phyloP scores from a whole-genome alignment of 1,140 invertebrate genomes.

The Drosophila kurseongensis region DNA sequence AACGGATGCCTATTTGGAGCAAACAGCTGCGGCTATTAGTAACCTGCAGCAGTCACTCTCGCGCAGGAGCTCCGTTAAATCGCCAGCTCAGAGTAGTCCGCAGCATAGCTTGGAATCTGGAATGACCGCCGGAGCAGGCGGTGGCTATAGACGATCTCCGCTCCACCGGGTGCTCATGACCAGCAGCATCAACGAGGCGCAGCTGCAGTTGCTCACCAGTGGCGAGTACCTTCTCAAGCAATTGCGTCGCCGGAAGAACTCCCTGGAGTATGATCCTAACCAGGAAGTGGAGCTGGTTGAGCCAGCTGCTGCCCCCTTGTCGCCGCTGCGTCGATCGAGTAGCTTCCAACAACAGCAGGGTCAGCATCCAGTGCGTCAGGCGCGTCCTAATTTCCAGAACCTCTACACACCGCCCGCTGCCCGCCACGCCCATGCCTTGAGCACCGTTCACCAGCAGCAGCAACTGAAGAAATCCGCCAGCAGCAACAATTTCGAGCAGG shows the following conservation, averaged over 20 bases:
- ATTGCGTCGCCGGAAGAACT: slow-evolving; percentile 85
- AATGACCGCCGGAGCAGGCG: slow-evolving; percentile 33
- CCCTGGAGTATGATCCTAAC: slow-evolving; percentile 78
- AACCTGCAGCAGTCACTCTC: slow-evolving; percentile 86
- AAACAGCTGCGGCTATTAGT: slow-evolving; percentile 89
- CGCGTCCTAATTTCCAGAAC: slow-evolving; percentile 80
- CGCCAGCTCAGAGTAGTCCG: slow-evolving; percentile 73
- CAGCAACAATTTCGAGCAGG: slow-evolving; percentile 82
- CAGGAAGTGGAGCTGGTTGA: slow-evolving; percentile 45
- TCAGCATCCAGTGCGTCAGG: slow-evolving; percentile 58
- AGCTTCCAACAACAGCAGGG: slow-evolving; percentile 73
- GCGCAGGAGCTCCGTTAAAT: slow-evolving; percentile 78
- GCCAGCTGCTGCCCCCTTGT: slow-evolving; percentile 40
- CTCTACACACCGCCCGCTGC: slow-evolving; percentile 79
- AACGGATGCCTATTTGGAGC: slow-evolving; percentile 86
- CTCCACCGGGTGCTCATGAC: slow-evolving; percentile 77
- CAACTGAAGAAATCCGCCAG: slow-evolving; percentile 81
- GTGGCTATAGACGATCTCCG: slow-evolving; percentile 69
- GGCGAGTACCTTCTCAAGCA: slow-evolving; percentile 80
- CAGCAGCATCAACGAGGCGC: slow-evolving; percentile 82
- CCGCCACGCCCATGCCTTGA: slow-evolving; percentile 61
- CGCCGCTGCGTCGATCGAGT: slow-evolving; percentile 79
- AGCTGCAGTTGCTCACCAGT: slow-evolving; percentile 76
- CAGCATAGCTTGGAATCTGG: slow-evolving; percentile 73
- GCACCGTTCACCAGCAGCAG: slow-evolving; percentile 33